These are phyloP conservation scores for Drosophila neutralis DNA, from an alignment of 2,888 invertebrate species.

Conservation along the genomic window DNA sequence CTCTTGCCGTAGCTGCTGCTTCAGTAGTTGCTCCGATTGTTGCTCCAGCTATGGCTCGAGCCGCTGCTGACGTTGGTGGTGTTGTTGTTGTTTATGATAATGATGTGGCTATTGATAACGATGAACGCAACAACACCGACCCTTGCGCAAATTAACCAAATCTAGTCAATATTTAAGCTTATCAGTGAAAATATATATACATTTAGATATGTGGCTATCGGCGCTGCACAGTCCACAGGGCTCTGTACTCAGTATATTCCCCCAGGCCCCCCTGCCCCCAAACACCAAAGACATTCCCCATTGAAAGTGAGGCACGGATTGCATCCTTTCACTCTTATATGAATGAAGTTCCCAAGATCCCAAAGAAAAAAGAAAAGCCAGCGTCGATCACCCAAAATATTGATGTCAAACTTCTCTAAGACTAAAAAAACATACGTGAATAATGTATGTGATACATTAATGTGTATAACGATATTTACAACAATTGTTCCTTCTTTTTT, in stretches of 20 bases:
- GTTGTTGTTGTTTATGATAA: not conserved
- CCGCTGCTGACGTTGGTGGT: not conserved
- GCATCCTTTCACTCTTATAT: not conserved
- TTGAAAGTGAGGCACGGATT: not conserved
- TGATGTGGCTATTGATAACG: not conserved
- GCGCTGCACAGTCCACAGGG: conserved; percentile 17
- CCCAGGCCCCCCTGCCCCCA: not conserved
- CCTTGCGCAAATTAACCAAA: conserved; percentile 30
- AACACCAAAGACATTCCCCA: conserved; percentile 6
- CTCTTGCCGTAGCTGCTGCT: not conserved
- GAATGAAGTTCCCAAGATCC: not conserved
- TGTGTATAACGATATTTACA: conserved; percentile 28
- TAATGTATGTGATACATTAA: conserved; percentile 31
- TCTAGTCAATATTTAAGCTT: conserved; percentile 34
- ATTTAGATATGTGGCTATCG: conserved; percentile 12
- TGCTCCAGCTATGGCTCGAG: not conserved
- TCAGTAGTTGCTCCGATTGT: not conserved
- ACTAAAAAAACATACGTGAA: conserved; percentile 27
- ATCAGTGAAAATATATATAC: conserved; percentile 19
- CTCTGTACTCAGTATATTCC: conserved; percentile 4
- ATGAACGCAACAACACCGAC: conserved; percentile 5
- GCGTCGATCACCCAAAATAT: conserved; percentile 4
- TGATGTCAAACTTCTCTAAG: conserved; percentile 20
- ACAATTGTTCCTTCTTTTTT: conserved; percentile 43
- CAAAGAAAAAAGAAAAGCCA: not conserved